Evolutionary conservation across 2,797 vertebrate genomes (phyloP).

Genomic region (Ptychobarbus kaznakovi): DNA sequence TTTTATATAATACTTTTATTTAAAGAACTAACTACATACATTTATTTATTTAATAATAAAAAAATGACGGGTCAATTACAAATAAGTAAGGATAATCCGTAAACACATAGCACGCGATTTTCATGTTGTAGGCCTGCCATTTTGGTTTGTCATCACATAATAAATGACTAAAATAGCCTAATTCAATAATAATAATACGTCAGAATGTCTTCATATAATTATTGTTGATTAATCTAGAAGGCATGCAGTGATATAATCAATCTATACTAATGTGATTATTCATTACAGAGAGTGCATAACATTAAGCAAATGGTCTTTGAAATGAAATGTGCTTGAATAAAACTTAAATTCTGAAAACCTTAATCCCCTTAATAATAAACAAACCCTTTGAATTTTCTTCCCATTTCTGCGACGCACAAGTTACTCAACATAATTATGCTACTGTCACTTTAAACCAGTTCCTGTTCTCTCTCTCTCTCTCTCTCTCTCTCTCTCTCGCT

Average conservation of each 20-base stretch:
- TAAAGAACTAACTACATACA: not conserved
- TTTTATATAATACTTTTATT: not conserved
- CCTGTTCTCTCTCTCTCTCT: not conserved
- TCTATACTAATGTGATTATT: not conserved
- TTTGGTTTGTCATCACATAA: not conserved
- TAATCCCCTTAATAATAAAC: not conserved
- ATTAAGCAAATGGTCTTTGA: not conserved
- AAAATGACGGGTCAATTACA: not conserved
- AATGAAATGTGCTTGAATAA: not conserved
- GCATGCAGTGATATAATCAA: not conserved
- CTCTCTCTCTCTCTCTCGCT: conserved; percentile 11
- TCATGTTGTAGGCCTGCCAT: not conserved
- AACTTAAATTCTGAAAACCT: not conserved
- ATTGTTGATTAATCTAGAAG: not conserved
- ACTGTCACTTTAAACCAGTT: conserved; percentile 32
- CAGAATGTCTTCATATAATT: not conserved
- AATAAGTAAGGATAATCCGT: not conserved
- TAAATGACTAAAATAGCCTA: not conserved
- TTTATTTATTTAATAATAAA: not conserved
- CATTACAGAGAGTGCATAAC: not conserved
- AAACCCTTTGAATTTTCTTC: not conserved
- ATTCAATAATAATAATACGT: not conserved
- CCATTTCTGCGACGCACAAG: not conserved
- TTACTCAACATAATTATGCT: not conserved
- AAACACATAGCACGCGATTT: not conserved